These are phyloP conservation scores for Seriola quinqueradiata DNA, from an alignment of 2,113 vertebrate genomes.

Conservation along the genomic window DNA sequence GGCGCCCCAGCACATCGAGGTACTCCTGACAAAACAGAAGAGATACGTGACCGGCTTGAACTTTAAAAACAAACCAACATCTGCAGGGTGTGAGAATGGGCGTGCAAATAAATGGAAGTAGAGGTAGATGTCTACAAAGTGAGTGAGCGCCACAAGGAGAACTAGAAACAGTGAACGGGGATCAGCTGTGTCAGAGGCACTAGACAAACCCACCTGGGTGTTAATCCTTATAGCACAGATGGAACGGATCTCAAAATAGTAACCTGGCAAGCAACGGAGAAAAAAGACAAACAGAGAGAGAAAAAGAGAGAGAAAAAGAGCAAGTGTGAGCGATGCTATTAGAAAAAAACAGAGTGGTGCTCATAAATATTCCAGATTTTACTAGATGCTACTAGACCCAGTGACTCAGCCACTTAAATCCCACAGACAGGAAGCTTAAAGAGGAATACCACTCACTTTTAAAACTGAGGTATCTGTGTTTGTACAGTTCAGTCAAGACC, in stretches of 20 bases:
- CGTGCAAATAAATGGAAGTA: constrained; percentile 27
- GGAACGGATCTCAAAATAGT: constrained; percentile 89
- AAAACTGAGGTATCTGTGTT: constrained; percentile 13
- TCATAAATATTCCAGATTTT: constrained; percentile 70
- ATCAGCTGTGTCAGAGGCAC: constrained; percentile 74
- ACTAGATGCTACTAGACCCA: constrained; percentile 49
- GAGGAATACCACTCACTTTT: constrained; percentile 20
- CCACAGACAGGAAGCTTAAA: constrained; percentile 32
- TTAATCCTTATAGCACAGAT: constrained; percentile 89
- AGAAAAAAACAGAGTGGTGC: constrained; percentile 12
- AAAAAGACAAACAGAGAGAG: constrained; percentile 37
- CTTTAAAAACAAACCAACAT: constrained; percentile 30
- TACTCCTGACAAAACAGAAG: constrained; percentile 90
- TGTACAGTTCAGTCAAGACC: constrained; percentile 12
- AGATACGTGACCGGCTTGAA: constrained; percentile 2
- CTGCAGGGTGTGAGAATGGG: constrained; percentile 1
- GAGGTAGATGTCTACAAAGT: constrained; percentile 23
- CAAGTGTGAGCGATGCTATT: constrained; percentile 35
- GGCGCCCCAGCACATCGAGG: constrained; percentile 95
- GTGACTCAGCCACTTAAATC: constrained; percentile 58
- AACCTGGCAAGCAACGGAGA: constrained; percentile 75
- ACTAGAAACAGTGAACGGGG: constrained; percentile 21
- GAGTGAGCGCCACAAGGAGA: constrained; percentile 31
- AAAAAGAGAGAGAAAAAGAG: constrained; percentile 28
- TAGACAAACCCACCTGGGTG: constrained; percentile 85